phyloP scores from a whole-genome alignment of 2,888 invertebrate genomes.

The Brachyopa scutellaris region DNA sequence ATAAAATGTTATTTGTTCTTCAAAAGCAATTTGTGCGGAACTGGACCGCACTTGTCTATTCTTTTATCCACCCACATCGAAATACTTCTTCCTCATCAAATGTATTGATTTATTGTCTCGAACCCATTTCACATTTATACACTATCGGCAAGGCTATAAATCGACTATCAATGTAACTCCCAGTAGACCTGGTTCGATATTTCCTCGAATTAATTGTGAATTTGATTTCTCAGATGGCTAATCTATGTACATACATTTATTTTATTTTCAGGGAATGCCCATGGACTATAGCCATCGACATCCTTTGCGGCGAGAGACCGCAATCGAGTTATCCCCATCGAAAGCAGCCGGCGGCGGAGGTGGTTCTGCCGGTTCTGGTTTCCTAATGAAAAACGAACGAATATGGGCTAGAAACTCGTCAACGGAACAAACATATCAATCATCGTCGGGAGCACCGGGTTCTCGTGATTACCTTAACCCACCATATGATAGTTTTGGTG shows the following conservation, averaged over 20 bases:
- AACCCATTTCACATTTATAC: neutral
- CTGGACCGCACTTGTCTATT: neutral
- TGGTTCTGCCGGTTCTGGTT: slow-evolving; percentile 73
- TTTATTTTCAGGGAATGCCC: slow-evolving; percentile 76
- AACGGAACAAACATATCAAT: slow-evolving; percentile 79
- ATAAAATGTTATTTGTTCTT: neutral
- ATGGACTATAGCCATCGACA: slow-evolving; percentile 80
- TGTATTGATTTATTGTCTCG: slow-evolving; percentile 16
- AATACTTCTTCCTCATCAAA: neutral
- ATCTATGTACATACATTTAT: slow-evolving; percentile 15
- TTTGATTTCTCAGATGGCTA: slow-evolving; percentile 40
- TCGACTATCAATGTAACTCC: neutral
- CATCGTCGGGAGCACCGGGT: slow-evolving; percentile 77
- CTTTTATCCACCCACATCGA: neutral
- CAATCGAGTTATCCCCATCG: slow-evolving; percentile 81
- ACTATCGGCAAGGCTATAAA: neutral
- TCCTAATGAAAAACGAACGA: slow-evolving; percentile 78
- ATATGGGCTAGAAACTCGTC: slow-evolving; percentile 79
- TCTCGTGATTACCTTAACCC: slow-evolving; percentile 80
- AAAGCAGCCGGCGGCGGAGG: slow-evolving; percentile 77
- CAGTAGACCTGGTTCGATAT: slow-evolving; percentile 6
- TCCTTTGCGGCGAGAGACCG: slow-evolving; percentile 81
- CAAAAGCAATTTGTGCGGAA: neutral
- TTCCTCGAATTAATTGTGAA: slow-evolving; percentile 38
- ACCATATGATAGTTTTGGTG: slow-evolving; percentile 76